These are phyloP conservation scores for Saguinus imperator DNA, from an alignment of 2,113 vertebrate genomes.

Conservation along the genomic window DNA sequence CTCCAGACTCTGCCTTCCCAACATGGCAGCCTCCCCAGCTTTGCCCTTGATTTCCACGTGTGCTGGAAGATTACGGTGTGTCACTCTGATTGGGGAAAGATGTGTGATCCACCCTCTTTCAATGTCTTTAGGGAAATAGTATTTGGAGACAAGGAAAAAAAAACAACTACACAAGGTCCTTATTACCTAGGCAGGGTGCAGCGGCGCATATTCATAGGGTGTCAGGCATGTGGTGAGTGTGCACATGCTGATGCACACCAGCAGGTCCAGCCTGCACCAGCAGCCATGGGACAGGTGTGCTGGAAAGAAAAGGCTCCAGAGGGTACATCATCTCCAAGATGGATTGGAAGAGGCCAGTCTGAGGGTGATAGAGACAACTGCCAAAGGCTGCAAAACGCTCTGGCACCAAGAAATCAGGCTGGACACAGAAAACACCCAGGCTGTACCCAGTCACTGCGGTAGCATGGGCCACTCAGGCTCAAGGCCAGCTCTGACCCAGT, in stretches of 20 bases:
- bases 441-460: neutral
- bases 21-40: neutral
- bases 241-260: fast-evolving
- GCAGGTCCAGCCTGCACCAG: neutral
- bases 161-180: neutral
- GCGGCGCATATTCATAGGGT: neutral
- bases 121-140: neutral
- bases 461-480: neutral
- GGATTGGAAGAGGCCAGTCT: neutral
- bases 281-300: neutral
- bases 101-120: fast-evolving
- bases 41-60: fast-evolving
- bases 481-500: neutral
- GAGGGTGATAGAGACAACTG: no score
- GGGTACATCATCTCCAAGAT: neutral
- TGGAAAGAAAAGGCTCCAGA: neutral
- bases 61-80: neutral
- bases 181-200: neutral
- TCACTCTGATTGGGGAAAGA: neutral
- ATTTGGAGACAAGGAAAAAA: neutral
- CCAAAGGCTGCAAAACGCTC: neutral
- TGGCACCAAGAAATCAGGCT: neutral
- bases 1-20: neutral
- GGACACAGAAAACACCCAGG: neutral
- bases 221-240: fast-evolving